Conservation (phyloP, 2,888 invertebrate genomes). For the Phania funesta region DNA sequence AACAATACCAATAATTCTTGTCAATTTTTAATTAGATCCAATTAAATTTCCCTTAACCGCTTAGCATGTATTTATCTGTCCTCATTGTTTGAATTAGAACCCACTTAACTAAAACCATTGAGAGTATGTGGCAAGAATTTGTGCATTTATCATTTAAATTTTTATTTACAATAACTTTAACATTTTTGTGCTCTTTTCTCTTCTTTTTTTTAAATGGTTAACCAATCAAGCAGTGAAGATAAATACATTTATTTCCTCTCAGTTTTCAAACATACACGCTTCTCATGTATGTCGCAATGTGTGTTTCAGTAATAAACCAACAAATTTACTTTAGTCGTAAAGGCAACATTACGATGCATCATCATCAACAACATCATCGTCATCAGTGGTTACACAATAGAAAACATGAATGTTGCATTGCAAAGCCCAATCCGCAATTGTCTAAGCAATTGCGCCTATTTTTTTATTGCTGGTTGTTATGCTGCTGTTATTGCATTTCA, state of each 20-base stretch:
- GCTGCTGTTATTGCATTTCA: not conserved
- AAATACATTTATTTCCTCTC: not conserved
- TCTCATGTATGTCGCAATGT: not conserved
- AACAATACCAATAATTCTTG: no score
- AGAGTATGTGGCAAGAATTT: no score
- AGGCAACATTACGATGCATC: slow-evolving; percentile 1
- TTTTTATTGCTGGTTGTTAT: not conserved
- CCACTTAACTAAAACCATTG: no score
- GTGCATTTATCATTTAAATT: no score
- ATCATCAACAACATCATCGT: slow-evolving; percentile 19
- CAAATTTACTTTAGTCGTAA: slow-evolving; percentile 26
- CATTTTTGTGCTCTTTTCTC: no score
- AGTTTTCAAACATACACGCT: not conserved
- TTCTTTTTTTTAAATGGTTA: no score
- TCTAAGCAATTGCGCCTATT: slow-evolving; percentile 55
- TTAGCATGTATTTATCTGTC: no score
- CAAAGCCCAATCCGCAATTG: slow-evolving; percentile 52
- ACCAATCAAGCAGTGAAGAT: no score
- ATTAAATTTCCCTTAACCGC: no score
- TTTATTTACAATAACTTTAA: no score
- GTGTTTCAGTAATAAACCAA: slow-evolving; percentile 8
- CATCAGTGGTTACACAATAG: slow-evolving; percentile 23
- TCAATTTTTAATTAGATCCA: no score
- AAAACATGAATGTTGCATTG: not conserved
- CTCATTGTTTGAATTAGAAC: no score